Conservation (phyloP, 2,888 invertebrate genomes). For the Oegoconia quadripuncta region DNA sequence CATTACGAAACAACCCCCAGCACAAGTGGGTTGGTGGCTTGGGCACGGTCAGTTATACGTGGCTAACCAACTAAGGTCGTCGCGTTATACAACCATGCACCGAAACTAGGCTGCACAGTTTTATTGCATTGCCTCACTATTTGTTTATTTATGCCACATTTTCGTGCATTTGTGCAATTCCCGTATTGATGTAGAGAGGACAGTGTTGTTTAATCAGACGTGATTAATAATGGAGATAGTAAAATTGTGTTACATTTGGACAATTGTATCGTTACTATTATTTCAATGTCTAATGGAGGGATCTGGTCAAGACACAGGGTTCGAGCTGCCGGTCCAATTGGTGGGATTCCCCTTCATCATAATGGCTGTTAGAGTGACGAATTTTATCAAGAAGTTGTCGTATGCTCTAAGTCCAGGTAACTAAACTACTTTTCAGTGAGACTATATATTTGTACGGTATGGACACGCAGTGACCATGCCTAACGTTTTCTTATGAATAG, state of each 20-base stretch:
- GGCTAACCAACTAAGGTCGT: conserved; percentile 52
- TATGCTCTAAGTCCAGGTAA: conserved; percentile 78
- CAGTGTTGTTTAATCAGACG: background rate
- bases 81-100: conserved; percentile 32
- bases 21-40: conserved; percentile 15
- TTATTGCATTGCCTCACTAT: background rate
- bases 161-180: no score
- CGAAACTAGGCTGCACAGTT: conserved; percentile 19
- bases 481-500: no score
- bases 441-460: background rate
- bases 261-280: conserved; percentile 46
- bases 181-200: background rate
- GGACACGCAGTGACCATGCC: background rate
- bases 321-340: conserved; percentile 87
- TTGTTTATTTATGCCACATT: background rate
- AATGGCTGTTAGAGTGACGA: conserved; percentile 87
- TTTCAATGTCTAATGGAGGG: conserved; percentile 57
- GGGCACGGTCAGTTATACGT: conserved; percentile 58
- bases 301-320: conserved; percentile 42
- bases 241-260: conserved; percentile 58
- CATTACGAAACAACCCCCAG: conserved; percentile 51
- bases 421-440: background rate
- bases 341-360: conserved; percentile 92
- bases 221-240: conserved; percentile 46
- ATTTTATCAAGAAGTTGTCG: conserved; percentile 90